Base-by-base conservation (phyloP, 2,888 invertebrate genomes). In the Sphaeridia pumilis region DNA sequence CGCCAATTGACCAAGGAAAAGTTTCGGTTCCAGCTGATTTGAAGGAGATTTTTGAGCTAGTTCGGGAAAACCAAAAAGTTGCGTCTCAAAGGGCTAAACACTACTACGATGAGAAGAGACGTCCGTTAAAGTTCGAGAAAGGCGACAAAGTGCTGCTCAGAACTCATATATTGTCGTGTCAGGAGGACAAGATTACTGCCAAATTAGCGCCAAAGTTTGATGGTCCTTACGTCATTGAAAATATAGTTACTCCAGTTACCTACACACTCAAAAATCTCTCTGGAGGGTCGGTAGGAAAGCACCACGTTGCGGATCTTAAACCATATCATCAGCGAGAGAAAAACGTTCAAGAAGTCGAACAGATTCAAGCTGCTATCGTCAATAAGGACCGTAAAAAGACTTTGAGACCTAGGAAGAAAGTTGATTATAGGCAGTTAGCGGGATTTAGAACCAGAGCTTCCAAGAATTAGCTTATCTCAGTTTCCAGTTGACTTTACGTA, bases 141-240 rank as follows among this genome's bases (percentile, higher is more conserved):
- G 59, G 55, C 1, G 51, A 59, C 27, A 42, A 45, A 20, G 55
- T 59, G 1, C 24, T 42, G 20, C 21, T 49, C 4, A 46, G 48
- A 36, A 55, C 52, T 52, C 52, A 55, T 46, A 17, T 26, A 17
- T n/a, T 46, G 12, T 55, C 51, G 2, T 31, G 44, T 42, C 26
- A 20, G 10, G 55, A 48, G 1, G 42, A 53, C 12, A 20, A 28
- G 22, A 48, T 41, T n/a, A 38, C 43, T 20, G 14, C 28, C 4
- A 59, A 57, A 22, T 31, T 59, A 4, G 5, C 26, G 17, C 27
- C 22, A 22, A 44, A 49, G n/a, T 58, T 49, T 46, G 20, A 47
- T 12, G 52, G 58, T 1, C 56, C 54, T 20, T 56, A 47, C 25
- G 2, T 5, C 17, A 43, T 54, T 21, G 12, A 17, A 10, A 44